Evolutionary conservation across 2,797 vertebrate species (phyloP).

Genomic region (Xenopus petersii): DNA sequence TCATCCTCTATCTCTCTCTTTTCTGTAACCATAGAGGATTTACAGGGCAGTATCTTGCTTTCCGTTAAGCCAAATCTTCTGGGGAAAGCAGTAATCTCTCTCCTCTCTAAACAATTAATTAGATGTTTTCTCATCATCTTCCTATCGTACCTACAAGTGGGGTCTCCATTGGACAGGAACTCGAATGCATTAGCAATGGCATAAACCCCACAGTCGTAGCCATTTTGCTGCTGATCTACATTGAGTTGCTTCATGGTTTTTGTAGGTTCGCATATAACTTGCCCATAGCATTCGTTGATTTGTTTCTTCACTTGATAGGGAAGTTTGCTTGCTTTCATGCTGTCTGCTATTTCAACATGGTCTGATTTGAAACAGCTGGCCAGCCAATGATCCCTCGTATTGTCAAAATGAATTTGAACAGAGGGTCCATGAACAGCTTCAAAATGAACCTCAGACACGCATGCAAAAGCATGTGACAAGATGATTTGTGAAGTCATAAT

Average conservation of each 20-base stretch:
- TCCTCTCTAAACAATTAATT: not conserved
- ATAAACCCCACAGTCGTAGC: slow-evolving; percentile 1
- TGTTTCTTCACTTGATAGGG: not conserved
- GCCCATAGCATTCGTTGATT: not conserved
- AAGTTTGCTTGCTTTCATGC: not conserved
- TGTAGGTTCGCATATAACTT: not conserved
- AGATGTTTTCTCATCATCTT: not conserved
- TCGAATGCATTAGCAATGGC: slow-evolving; percentile 6
- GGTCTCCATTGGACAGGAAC: slow-evolving; percentile 2
- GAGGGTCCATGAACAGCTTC: no score
- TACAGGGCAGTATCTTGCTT: no score
- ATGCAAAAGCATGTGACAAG: no score
- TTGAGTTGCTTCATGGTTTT: not conserved
- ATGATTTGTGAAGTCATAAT: no score
- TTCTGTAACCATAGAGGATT: no score
- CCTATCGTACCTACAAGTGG: not conserved
- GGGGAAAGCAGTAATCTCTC: not conserved
- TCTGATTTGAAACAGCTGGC: slow-evolving; percentile 3
- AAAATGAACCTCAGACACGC: not conserved
- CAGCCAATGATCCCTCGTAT: not conserved
- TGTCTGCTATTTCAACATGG: not conserved
- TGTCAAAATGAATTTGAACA: not conserved
- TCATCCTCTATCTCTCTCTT: no score
- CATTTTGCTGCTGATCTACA: not conserved
- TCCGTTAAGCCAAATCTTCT: not conserved